Evolutionary conservation across 35 echinoderm and acorn worm species (phyloP).

Genomic region (Apostichopus parvimensis): DNA sequence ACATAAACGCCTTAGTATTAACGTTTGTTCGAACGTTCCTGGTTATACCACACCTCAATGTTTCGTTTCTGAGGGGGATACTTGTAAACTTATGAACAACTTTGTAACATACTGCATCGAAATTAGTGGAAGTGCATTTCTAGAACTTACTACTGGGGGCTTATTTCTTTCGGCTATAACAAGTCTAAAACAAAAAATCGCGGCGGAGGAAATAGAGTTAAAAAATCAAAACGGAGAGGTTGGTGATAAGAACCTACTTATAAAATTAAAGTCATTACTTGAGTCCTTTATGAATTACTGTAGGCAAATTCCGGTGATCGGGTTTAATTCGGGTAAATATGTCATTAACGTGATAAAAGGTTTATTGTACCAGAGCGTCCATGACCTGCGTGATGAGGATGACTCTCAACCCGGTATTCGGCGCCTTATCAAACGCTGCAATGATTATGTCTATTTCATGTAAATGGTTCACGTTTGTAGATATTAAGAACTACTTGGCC

Average conservation of each 20-base stretch:
- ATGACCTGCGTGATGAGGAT: background rate
- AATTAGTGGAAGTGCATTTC: conserved; percentile 43
- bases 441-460: conserved; percentile 41
- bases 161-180: background rate
- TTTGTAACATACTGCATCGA: conserved; percentile 53
- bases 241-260: background rate
- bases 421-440: conserved; percentile 52
- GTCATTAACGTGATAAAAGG: conserved; percentile 22
- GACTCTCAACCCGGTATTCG: background rate
- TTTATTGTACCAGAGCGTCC: background rate
- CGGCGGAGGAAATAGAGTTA: background rate
- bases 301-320: conserved; percentile 18
- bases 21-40: conserved; percentile 54
- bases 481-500: conserved; percentile 62
- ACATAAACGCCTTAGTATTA: conserved; percentile 31
- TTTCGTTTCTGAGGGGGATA: conserved; percentile 52
- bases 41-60: conserved; percentile 57
- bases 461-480: conserved; percentile 37
- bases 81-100: conserved; percentile 21
- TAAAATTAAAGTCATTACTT: background rate
- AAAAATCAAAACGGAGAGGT: background rate
- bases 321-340: conserved; percentile 38
- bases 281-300: conserved; percentile 24
- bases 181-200: background rate
- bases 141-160: background rate